Evolutionary conservation across 1,140 invertebrate genomes (phyloP), one percentile per base, ranked within the genome.

Genomic region (Tetramorium parvispinum): DNA sequence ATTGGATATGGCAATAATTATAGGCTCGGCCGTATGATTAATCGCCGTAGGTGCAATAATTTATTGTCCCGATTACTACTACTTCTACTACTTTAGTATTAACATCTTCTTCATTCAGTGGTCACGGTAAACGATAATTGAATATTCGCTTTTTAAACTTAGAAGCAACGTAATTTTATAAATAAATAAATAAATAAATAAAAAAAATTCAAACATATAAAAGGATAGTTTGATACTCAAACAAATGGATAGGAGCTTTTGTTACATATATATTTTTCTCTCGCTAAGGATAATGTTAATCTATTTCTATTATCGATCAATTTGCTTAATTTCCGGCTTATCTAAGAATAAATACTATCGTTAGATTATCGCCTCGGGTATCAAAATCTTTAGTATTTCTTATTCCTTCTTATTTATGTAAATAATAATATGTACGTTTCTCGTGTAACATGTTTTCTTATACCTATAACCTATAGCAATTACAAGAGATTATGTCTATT

Each of bases 41-140:
- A 90, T 90, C 68, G 82, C 86, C 53, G 70, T 71, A 70, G 85
- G 75, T 86, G 79, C 75, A 87, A 89, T 89, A 87, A 90, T 90
- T 90, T 85, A 90, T 90, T 89, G 88, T 89, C 85, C 63, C 88
- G n/a, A 43, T 40, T 82, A 57, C 53, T 83, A 59, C 53, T 75
- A 46, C 79, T 63, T 87, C 76, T 71, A 77, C 51, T 77, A 65
- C 66, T 32, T 87, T n/a, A 24, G 21, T 32, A 51, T 66, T 89
- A 90, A 90, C 88, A 61, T 90, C 89, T 90, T 89, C 51, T 87
- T 90, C 40, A 68, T 37, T 65, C 46, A 66, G 18, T 87, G 68
- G 76, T 87, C 68, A 89, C 43, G 59, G 32, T 40, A 57, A 87
- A 85, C 59, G 61, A 61, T 65, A 78, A 85, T 85, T 59, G 27